phyloP scores from a whole-genome alignment of 1,140 invertebrate species.

The Bombus cullumanus region DNA sequence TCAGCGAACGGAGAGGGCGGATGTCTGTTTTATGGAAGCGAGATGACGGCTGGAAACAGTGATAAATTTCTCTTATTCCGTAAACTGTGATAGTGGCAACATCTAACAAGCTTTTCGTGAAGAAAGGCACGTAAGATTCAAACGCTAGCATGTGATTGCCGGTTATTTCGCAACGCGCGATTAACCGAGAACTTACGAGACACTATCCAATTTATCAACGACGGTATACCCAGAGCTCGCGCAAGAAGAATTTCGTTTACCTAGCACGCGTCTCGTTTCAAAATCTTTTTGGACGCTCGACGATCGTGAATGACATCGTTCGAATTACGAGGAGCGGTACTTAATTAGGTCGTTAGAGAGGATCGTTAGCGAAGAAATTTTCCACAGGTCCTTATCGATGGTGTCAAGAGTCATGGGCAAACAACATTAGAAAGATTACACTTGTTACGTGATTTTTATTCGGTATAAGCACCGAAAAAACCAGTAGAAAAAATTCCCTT shows the following conservation, averaged over 20 bases:
- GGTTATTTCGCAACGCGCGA: constrained; percentile 10
- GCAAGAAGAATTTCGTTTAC: not conserved
- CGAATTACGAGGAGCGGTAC: no score
- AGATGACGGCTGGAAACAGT: not conserved
- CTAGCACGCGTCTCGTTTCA: not conserved
- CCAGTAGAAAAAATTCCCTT: no score
- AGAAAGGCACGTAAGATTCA: not conserved
- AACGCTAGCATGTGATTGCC: not conserved
- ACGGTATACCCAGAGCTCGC: not conserved
- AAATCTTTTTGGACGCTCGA: not conserved
- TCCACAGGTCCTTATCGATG: constrained; percentile 23
- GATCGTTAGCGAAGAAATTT: not conserved
- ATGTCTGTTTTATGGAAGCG: not conserved
- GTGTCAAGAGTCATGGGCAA: constrained; percentile 12
- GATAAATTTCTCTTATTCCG: not conserved
- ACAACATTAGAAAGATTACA: not conserved
- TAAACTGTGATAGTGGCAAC: not conserved
- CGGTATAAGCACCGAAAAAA: not conserved
- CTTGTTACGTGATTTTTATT: not conserved
- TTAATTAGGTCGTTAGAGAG: not conserved
- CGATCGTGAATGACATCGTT: not conserved
- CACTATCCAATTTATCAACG: not conserved
- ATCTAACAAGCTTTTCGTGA: not conserved
- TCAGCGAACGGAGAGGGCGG: not conserved
- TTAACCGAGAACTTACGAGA: constrained; percentile 5